Percentiles rank a stretch among this genome's conserved stretches.
Conservation (phyloP, 2,797 vertebrate species). For the Diplodus sargus region DNA sequence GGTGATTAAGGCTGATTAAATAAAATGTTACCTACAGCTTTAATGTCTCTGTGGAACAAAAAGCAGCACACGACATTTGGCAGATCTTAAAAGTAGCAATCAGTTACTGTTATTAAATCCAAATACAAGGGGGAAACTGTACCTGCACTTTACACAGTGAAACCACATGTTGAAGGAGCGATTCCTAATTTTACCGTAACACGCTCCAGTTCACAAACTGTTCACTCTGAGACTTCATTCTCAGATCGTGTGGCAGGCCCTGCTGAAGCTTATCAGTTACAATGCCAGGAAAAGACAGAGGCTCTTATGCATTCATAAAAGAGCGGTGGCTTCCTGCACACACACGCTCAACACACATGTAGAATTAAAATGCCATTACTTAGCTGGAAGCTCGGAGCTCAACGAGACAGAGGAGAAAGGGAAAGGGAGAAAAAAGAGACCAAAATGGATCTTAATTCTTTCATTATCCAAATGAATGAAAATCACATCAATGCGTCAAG, state of each 20-base stretch:
- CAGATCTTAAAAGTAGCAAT: constrained; percentile 75
- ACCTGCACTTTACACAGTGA: constrained; percentile 68
- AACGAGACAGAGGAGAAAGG: constrained; percentile 56
- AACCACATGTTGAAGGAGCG: constrained; percentile 72
- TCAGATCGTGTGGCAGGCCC: constrained; percentile 27
- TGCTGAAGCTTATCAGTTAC: constrained; percentile 52
- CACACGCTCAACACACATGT: constrained; percentile 30
- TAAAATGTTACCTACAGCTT: constrained; percentile 30
- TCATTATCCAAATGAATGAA: constrained; percentile 78
- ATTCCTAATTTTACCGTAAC: constrained; percentile 63
- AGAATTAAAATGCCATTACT: constrained; percentile 82
- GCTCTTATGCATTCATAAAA: constrained; percentile 61
- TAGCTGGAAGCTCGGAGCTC: constrained; percentile 64
- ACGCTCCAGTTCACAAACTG: constrained; percentile 52
- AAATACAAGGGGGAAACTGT: constrained; percentile 61
- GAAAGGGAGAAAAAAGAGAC: constrained; percentile 49
- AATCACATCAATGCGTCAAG: constrained; percentile 69
- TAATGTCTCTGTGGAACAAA: constrained; percentile 51
- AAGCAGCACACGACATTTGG: constrained; percentile 68
- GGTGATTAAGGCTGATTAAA: constrained; percentile 39
- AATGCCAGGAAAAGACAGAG: constrained; percentile 73
- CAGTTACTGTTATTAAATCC: constrained; percentile 73
- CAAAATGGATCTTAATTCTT: constrained; percentile 71
- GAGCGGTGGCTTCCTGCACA: constrained; percentile 61
- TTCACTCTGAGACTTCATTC: constrained; percentile 38